phyloP scores from a whole-genome alignment of 2,797 vertebrate species.

The Premnoplex brunnescens region DNA sequence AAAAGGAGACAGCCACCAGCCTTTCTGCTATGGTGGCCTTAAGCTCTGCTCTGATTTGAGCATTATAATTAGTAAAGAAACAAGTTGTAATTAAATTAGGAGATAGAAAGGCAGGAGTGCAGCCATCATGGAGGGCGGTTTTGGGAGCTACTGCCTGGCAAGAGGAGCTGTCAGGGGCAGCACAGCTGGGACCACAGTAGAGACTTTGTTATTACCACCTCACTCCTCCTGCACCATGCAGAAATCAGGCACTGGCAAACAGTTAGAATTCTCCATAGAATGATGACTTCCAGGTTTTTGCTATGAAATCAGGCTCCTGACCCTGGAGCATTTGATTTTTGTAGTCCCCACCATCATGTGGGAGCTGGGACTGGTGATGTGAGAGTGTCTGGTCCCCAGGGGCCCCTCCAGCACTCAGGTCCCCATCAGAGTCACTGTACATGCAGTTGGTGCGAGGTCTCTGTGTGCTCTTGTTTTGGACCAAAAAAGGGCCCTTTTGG shows the following conservation, averaged over 20 bases:
- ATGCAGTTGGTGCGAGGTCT: fast-evolving
- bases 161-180: neutral
- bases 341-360: fast-evolving
- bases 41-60: slow-evolving; percentile 12
- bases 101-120: slow-evolving; percentile 12
- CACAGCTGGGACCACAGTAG: fast-evolving
- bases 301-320: fast-evolving
- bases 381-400: neutral
- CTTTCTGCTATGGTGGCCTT: slow-evolving; percentile 27
- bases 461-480: neutral
- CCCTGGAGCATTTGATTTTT: neutral
- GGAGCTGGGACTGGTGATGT: fast-evolving
- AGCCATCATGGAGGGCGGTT: fast-evolving
- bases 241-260: neutral
- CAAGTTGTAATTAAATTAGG: slow-evolving; percentile 47
- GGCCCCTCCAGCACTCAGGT: neutral
- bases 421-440: neutral
- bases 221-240: fast-evolving
- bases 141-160: neutral
- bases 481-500: neutral
- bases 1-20: slow-evolving; percentile 8
- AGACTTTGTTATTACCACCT: neutral
- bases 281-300: neutral
- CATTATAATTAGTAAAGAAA: slow-evolving; percentile 27
- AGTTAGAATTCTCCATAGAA: neutral